Conservation (phyloP, 2,888 invertebrate species). For the Nebria brevicollis region DNA sequence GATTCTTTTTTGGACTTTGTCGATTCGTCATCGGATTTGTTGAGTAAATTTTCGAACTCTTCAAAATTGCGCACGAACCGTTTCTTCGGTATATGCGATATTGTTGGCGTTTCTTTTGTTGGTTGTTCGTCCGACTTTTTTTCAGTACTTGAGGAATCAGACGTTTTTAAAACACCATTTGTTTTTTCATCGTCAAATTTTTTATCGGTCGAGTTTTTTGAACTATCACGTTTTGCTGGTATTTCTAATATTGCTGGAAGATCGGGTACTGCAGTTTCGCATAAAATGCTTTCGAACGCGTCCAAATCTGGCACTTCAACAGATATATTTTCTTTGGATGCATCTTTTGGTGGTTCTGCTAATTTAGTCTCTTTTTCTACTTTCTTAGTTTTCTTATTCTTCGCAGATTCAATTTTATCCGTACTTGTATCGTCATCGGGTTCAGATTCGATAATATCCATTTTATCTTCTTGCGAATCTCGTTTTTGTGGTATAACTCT, state of each 20-base stretch:
- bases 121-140: conserved; percentile 13
- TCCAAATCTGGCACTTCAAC: conserved; percentile 60
- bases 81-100: conserved; percentile 58
- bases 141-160: conserved; percentile 15
- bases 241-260: conserved; percentile 66
- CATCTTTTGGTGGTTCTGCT: conserved; percentile 50
- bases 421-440: conserved; percentile 29
- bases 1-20: conserved; percentile 25
- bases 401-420: conserved; percentile 56
- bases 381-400: not conserved
- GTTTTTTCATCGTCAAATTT: conserved; percentile 41
- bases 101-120: conserved; percentile 27
- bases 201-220: conserved; percentile 30
- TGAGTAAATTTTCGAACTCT: conserved; percentile 57
- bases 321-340: conserved; percentile 30
- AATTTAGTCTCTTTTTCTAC: not conserved
- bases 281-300: conserved; percentile 71
- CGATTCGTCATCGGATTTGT: conserved; percentile 33
- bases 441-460: conserved; percentile 31
- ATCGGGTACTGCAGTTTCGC: conserved; percentile 70
- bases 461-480: conserved; percentile 40
- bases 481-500: conserved; percentile 64
- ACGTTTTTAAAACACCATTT: conserved; percentile 36
- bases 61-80: conserved; percentile 61
- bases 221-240: conserved; percentile 54